Conservation (phyloP, 2,888 invertebrate genomes). For the Barypeithes pellucidus region DNA sequence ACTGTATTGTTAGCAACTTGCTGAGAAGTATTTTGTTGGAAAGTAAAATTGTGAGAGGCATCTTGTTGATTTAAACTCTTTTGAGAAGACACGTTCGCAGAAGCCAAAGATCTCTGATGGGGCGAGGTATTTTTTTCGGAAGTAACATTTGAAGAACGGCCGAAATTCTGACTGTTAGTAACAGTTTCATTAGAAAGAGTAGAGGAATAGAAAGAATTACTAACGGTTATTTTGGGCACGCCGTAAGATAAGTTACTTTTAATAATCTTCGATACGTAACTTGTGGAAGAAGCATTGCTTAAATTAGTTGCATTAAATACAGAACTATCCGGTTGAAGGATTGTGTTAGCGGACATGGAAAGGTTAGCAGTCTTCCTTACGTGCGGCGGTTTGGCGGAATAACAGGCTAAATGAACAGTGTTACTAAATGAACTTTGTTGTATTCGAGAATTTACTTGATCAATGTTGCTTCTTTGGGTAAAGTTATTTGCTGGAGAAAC, state of each 20-base stretch:
- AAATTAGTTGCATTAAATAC: conserved; percentile 43
- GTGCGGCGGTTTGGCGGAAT: neutral
- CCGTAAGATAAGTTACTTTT: conserved; percentile 44
- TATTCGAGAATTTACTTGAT: conserved; percentile 25
- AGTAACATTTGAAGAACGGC: neutral
- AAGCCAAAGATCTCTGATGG: conserved; percentile 1
- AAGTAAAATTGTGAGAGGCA: neutral
- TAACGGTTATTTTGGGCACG: conserved; percentile 38
- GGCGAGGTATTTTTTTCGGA: conserved; percentile 9
- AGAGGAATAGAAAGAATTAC: conserved; percentile 4
- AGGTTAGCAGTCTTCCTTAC: neutral
- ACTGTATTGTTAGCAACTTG: neutral
- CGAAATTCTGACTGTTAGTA: conserved; percentile 6
- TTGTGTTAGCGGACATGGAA: conserved; percentile 1
- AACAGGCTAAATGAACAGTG: neutral
- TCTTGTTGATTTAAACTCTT: neutral
- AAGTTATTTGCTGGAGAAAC: conserved; percentile 24
- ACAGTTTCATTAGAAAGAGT: neutral
- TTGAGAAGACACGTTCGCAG: neutral
- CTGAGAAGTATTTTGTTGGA: conserved; percentile 12
- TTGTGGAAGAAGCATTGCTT: conserved; percentile 43
- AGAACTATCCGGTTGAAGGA: conserved; percentile 28
- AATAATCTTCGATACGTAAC: conserved; percentile 45
- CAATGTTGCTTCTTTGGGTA: conserved; percentile 8
- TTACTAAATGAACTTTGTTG: neutral